Conservation (phyloP, 2,113 vertebrate species). For the Myodes glareolus region DNA sequence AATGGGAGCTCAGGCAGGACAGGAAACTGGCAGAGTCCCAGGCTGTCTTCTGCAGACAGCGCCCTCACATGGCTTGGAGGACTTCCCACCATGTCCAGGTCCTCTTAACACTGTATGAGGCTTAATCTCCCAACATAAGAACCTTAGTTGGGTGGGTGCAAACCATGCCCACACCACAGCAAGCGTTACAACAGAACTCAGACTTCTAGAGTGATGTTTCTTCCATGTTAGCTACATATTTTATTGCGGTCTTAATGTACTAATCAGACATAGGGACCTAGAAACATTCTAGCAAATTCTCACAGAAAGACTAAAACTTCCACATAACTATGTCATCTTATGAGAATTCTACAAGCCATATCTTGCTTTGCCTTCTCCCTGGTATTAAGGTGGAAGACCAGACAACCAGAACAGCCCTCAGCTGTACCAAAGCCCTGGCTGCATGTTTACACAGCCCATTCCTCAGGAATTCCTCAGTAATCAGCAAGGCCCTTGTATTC, state of each 20-base stretch:
- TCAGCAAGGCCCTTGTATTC: not conserved
- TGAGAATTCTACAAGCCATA: not conserved
- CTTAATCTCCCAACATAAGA: not conserved
- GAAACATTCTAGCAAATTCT: conserved; percentile 28
- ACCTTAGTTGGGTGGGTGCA: not conserved
- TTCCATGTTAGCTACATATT: not conserved
- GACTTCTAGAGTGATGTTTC: not conserved
- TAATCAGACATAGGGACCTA: not conserved
- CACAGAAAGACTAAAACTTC: not conserved
- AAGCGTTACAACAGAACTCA: not conserved
- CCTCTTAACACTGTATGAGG: not conserved
- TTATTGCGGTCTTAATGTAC: not conserved
- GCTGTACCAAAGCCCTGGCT: not conserved
- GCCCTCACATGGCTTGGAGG: not conserved
- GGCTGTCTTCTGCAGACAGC: not conserved
- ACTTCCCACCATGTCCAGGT: not conserved
- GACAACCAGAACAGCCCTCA: too few species aligned
- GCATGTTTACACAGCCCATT: not conserved
- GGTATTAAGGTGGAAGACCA: accelerated
- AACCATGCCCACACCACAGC: not conserved
- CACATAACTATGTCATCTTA: not conserved
- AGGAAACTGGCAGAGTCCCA: not conserved
- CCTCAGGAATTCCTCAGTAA: too few species aligned
- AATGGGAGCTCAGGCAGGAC: not conserved
- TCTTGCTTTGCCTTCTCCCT: not conserved